A percentile compares a stretch with the other conserved stretches of the same genome.
Evolutionary conservation across 2,797 vertebrate species (phyloP).

Genomic region (Rhinogobio ventralis): DNA sequence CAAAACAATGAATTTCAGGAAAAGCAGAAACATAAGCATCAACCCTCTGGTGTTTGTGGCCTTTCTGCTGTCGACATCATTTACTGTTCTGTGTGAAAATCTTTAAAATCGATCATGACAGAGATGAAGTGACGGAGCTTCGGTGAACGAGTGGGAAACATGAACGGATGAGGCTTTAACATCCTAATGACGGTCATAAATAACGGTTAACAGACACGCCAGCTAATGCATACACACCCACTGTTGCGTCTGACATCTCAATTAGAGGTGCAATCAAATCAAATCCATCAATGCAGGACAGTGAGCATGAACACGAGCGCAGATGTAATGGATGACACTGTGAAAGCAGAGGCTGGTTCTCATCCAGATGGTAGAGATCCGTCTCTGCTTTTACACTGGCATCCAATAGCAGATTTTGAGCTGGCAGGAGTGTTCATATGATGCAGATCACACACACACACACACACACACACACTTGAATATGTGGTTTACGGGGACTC

Average conservation of each 20-base stretch:
- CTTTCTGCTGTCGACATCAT: not conserved
- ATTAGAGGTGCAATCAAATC: constrained; percentile 80
- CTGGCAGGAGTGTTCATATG: not conserved
- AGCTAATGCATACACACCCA: constrained; percentile 75
- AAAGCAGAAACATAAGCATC: constrained; percentile 2
- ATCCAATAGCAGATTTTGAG: not conserved
- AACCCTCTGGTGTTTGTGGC: not conserved
- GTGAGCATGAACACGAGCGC: not conserved
- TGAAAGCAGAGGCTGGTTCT: constrained; percentile 10
- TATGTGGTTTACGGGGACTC: too few species aligned
- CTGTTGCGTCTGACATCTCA: constrained; percentile 80
- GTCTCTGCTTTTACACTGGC: not conserved
- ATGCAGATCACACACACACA: not conserved
- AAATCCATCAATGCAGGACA: constrained; percentile 70
- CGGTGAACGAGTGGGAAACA: constrained; percentile 39
- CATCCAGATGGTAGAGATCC: not conserved
- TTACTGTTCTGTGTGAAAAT: not conserved
- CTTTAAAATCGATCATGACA: constrained; percentile 7
- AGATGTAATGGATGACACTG: constrained; percentile 19
- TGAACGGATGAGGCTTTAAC: constrained; percentile 82
- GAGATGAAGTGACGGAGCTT: constrained; percentile 33
- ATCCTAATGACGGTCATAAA: constrained; percentile 85
- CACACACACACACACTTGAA: not conserved
- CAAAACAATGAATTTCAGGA: not conserved
- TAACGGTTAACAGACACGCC: constrained; percentile 80